Percentiles rank a stretch among this genome's conserved stretches.
phyloP scores from a whole-genome alignment of 2,888 invertebrate genomes.

The Tetheella fluctuosa region DNA sequence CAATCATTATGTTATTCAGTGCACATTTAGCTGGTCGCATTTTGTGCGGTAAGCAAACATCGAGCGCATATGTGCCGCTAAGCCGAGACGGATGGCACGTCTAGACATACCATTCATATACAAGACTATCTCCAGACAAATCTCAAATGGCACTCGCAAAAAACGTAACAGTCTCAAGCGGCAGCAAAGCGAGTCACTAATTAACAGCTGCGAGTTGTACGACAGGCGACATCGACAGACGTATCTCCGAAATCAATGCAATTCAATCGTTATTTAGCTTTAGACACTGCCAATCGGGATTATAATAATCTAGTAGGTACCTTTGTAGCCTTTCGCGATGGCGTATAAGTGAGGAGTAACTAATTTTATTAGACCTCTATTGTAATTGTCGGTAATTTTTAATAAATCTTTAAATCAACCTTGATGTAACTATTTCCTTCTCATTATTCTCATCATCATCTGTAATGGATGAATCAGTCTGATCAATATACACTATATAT shows the following conservation, averaged over 20 bases:
- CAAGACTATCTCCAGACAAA: conserved; percentile 66
- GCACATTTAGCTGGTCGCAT: conserved; percentile 55
- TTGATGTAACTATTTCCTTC: not conserved
- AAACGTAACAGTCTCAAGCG: conserved; percentile 53
- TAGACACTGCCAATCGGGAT: not conserved
- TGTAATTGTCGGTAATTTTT: no score
- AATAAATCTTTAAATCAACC: no score
- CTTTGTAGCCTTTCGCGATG: no score
- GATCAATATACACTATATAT: not conserved
- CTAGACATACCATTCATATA: conserved; percentile 69
- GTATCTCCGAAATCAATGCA: not conserved
- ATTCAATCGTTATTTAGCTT: not conserved
- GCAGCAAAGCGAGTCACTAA: conserved; percentile 54
- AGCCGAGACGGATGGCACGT: conserved; percentile 63
- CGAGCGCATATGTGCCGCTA: conserved; percentile 46
- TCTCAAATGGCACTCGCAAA: conserved; percentile 57
- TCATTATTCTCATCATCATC: not conserved
- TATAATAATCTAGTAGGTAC: not conserved
- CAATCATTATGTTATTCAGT: conserved; percentile 59
- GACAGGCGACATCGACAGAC: conserved; percentile 25
- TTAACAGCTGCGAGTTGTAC: conserved; percentile 52
- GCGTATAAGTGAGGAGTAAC: not conserved
- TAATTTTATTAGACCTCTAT: not conserved
- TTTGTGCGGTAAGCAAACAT: conserved; percentile 47
- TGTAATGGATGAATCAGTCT: not conserved